phyloP scores from a whole-genome alignment of 37 sponge, comb jelly and placozoan genomes.

The Petrosia ficiformis region DNA sequence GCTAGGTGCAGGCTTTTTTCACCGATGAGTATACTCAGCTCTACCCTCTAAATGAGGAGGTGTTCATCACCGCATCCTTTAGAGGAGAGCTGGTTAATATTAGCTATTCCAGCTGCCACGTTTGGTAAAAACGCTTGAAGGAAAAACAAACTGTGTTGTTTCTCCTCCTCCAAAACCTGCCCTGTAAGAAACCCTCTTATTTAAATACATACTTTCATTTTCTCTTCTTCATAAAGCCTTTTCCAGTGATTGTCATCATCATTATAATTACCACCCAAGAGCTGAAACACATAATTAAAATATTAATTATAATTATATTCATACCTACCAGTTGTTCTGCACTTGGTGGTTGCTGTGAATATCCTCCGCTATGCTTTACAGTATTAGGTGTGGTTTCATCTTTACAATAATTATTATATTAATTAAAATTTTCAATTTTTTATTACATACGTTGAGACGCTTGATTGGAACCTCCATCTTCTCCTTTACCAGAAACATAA shows the following conservation, averaged over 20 bases:
- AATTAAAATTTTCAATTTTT: neutral
- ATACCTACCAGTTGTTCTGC: neutral
- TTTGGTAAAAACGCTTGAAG: too few relatives aligned
- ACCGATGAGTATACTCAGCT: too few relatives aligned
- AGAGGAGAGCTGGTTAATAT: too few relatives aligned
- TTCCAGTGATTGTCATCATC: neutral
- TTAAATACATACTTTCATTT: neutral
- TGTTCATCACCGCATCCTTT: too few relatives aligned
- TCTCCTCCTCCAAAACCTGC: too few relatives aligned
- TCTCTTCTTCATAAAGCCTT: neutral
- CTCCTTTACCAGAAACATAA: neutral
- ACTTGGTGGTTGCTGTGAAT: too few relatives aligned
- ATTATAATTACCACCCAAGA: neutral
- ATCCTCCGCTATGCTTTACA: too few relatives aligned
- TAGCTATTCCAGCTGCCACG: too few relatives aligned
- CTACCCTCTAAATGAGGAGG: too few relatives aligned
- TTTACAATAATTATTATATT: constrained; percentile 2
- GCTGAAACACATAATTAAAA: neutral
- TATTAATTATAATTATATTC: neutral
- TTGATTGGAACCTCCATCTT: neutral
- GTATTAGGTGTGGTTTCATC: neutral
- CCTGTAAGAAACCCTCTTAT: too few relatives aligned
- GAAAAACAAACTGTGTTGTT: too few relatives aligned
- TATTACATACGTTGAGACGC: neutral
- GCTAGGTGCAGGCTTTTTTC: too few relatives aligned